Percentiles rank a stretch among this genome's conserved stretches.
phyloP scores from a whole-genome alignment of 1,140 invertebrate genomes.

The Sitophilus oryzae region DNA sequence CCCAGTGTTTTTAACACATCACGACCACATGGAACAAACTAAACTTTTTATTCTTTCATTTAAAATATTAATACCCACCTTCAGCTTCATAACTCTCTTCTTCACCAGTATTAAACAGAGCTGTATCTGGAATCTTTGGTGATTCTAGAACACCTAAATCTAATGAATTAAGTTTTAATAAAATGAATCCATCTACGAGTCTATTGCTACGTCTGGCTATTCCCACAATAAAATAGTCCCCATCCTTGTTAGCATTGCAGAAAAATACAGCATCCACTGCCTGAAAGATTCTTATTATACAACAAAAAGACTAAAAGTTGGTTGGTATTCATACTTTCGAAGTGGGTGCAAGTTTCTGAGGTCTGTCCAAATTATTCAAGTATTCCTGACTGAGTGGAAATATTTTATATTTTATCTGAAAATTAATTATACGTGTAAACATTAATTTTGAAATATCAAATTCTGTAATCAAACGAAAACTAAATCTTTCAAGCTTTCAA shows the following conservation, averaged over 20 bases:
- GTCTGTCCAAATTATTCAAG: conserved; percentile 46
- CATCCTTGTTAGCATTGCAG: conserved; percentile 49
- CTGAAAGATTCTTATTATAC: conserved; percentile 35
- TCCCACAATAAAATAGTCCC: conserved; percentile 46
- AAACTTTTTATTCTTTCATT: no score
- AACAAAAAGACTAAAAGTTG: neutral
- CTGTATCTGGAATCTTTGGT: conserved; percentile 57
- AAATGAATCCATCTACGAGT: conserved; percentile 51
- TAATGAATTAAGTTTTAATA: conserved; percentile 44
- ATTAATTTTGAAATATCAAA: no score
- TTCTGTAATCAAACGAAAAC: no score
- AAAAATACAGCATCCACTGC: conserved; percentile 57
- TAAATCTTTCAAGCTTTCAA: conserved; percentile 1
- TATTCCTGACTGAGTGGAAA: conserved; percentile 31
- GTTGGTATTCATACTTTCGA: conserved; percentile 34
- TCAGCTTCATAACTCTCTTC: conserved; percentile 52
- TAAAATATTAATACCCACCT: conserved; percentile 46
- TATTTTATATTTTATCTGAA: conserved; percentile 2
- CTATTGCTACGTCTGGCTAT: conserved; percentile 47
- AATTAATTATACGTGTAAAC: no score
- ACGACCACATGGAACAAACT: no score
- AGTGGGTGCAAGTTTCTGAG: conserved; percentile 46
- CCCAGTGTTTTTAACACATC: no score
- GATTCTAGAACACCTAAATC: conserved; percentile 52
- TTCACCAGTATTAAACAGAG: conserved; percentile 49